Base-by-base conservation (phyloP, 2,888 invertebrate species). In the Physocephala rufipes region DNA sequence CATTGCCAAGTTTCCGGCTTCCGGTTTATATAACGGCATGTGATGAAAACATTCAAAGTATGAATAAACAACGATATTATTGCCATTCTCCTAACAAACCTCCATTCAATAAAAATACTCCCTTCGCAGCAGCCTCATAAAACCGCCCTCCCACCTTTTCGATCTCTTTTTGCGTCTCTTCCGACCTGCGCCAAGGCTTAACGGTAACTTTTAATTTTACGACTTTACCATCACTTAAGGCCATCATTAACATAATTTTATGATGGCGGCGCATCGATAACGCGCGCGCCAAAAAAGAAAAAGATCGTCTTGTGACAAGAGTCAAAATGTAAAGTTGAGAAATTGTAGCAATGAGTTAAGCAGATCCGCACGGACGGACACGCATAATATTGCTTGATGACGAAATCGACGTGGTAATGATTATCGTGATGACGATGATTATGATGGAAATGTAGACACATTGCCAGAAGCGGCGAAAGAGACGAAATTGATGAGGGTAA, bases 181-280 rank as follows among this genome's bases (percentile, higher is more conserved):
- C n/a, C n/a, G n/a, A n/a, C n/a, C n/a, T 55, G 70, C 67, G 28
- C 58, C 28, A 49, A 45, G 4, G 59, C 36, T 67, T 67, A 21
- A 51, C 59, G 66, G 68, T 49, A 61, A 59, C 62, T 71, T 69
- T 80, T 81, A 81, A 81, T 79, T 81, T 81, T 81, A 81, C 78
- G 82, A 81, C 78, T 79, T 82, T 79, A 77, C 78, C 78, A 79
- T 75, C 66, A 64, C 43, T 66, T 53, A 61, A 59, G 58, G 36
- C 66, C 80, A 77, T 76, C 80, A 82, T 81, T 82, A 81, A 81
- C 80, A 77, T 82, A 79, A 82, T 82, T 82, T 82, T 79, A 81
- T 80, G 81, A 78, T 79, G 80, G 62, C 79, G 80, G 62, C 79
- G 78, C n/a, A n/a, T 79, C 79, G 80, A 79, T 79, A 81, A 78